Evolutionary conservation across 2,797 vertebrate genomes (phyloP), one percentile per base, ranked within the genome.

Genomic region (Myotis findleyi): DNA sequence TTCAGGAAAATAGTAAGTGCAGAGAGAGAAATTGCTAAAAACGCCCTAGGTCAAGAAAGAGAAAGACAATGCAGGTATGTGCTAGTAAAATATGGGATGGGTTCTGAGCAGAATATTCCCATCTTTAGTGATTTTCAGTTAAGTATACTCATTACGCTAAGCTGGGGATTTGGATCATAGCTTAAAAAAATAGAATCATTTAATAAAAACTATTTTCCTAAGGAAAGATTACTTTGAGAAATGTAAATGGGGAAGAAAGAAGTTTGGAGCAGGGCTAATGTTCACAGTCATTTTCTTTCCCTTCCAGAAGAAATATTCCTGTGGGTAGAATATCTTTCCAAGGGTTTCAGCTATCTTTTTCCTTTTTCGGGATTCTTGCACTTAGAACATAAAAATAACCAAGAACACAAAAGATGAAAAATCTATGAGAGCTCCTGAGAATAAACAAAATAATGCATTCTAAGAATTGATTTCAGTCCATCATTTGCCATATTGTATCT

Each of bases 1-100:
- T 92, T 96, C 71, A 51, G 93, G 49, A 75, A 96, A 94, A 92
- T 87, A 53, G 17, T 86, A 94, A 92, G 53, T 55, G 2, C n/a
- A 75, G 59, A 95, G 75, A 81, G 55, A 91, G 79, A 95, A 88
- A 94, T 93, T 41, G 76, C 71, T 91, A 81, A 82, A 79, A 72
- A 30, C 80, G 85, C 72, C 57, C 53, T 7, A 83, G 85, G 87
- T 93, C 87, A 95, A 72, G 57, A 84, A 77, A 92, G 73, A 93
- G 82, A 96, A 96, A 85, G 75, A 76, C 57, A 81, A 33, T 76
- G 21, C 44, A 87, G 93, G 90, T 89, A 81, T 30, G 12, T 71
- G 53, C 66, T 86, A 44, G 23, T 82, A 21, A 90, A 92, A 69
- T 86, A 55, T 5, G 68, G 20, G 20, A 64, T 23, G n/a, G n/a